These are phyloP conservation scores for Plotosus lineatus DNA, from an alignment of 2,113 vertebrate genomes.

Conservation along the genomic window DNA sequence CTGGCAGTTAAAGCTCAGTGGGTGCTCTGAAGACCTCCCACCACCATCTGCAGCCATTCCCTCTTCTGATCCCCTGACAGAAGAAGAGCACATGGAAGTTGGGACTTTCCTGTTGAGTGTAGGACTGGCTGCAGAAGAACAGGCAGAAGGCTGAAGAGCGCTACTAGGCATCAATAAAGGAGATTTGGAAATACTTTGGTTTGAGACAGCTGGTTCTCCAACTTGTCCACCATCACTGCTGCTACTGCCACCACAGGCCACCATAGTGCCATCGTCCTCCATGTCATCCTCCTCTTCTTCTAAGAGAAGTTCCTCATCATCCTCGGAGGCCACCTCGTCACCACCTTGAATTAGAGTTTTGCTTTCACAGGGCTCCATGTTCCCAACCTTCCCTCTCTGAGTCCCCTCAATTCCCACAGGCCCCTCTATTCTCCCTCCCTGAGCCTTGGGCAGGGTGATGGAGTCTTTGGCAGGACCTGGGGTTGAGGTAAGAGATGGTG, in stretches of 20 bases:
- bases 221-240: conserved; percentile 77
- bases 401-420: conserved; percentile 76
- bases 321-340: conserved; percentile 79
- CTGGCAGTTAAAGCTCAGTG: conserved; percentile 99
- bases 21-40: conserved; percentile 83
- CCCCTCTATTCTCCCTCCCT: conserved; percentile 77
- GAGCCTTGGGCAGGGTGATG: conserved; percentile 67
- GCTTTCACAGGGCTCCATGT: conserved; percentile 69
- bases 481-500: conserved; percentile 86
- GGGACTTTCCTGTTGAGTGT: conserved; percentile 81
- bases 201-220: conserved; percentile 98
- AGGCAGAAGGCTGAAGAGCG: conserved; percentile 90
- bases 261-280: conserved; percentile 77
- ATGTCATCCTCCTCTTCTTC: conserved; percentile 85
- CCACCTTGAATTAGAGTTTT: conserved; percentile 64
- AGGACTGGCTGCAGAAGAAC: conserved; percentile 79
- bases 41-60: conserved; percentile 82
- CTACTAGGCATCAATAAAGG: conserved; percentile 99
- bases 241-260: conserved; percentile 81
- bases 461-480: conserved; percentile 92
- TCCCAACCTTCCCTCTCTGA: conserved; percentile 75
- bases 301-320: conserved; percentile 87
- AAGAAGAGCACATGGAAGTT: conserved; percentile 89
- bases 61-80: conserved; percentile 85
- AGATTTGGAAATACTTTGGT: conserved; percentile 99